phyloP scores from a whole-genome alignment of 2,113 vertebrate genomes.

The Morone chrysops region DNA sequence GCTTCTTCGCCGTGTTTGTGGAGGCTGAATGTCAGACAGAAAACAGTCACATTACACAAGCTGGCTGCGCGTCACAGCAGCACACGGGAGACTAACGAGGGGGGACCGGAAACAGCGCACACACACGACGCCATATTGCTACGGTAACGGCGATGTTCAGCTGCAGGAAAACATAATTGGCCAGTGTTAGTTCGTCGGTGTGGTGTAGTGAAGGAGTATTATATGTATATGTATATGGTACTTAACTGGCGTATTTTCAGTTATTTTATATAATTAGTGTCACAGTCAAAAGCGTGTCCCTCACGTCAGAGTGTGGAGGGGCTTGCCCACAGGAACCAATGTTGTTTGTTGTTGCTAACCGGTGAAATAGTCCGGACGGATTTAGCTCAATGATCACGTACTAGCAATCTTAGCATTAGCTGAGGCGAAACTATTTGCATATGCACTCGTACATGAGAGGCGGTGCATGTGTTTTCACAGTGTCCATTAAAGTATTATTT shows the following conservation, averaged over 20 bases:
- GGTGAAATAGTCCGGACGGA: slow-evolving; percentile 27
- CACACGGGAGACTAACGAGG: not conserved
- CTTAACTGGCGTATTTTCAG: not conserved
- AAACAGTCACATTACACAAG: slow-evolving; percentile 43
- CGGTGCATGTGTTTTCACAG: not conserved
- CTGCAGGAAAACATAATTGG: not conserved
- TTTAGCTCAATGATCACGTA: not conserved
- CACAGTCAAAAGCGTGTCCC: fast-evolving
- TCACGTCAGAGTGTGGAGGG: fast-evolving
- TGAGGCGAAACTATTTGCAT: not conserved
- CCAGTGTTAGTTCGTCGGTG: too few relatives aligned
- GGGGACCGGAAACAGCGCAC: not conserved
- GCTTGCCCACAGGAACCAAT: slow-evolving; percentile 30
- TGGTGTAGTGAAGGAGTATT: too few relatives aligned
- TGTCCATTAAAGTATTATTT: slow-evolving; percentile 13
- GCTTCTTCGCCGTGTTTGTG: not conserved
- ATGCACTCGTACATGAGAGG: not conserved
- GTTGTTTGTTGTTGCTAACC: slow-evolving; percentile 36
- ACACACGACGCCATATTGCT: not conserved
- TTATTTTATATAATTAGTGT: fast-evolving
- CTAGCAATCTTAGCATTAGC: slow-evolving; percentile 57
- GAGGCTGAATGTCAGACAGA: slow-evolving; percentile 24
- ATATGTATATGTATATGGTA: too few relatives aligned
- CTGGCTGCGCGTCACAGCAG: not conserved
- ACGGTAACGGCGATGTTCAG: not conserved